Evolutionary conservation across 2,888 invertebrate species (phyloP).

Genomic region (Argynnis bischoffii): DNA sequence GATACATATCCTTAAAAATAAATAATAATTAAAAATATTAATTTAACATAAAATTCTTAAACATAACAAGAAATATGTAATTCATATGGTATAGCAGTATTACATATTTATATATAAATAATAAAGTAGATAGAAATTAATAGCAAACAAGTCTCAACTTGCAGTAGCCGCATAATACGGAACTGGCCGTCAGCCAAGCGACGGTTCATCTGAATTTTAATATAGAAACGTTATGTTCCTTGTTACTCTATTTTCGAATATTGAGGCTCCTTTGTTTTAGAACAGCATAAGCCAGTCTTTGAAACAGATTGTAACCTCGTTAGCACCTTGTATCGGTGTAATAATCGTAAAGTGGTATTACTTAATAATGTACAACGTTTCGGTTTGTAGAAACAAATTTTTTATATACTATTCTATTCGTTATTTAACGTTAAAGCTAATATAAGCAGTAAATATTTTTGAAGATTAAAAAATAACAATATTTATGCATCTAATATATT

Average conservation of each 20-base stretch:
- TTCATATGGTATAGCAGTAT: not conserved
- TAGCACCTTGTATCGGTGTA: conserved; percentile 26
- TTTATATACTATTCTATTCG: conserved; percentile 13
- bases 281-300: conserved; percentile 35
- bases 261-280: conserved; percentile 63
- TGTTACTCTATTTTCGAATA: conserved; percentile 64
- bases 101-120: not conserved
- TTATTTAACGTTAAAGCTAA: not conserved
- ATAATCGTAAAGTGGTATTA: conserved; percentile 36
- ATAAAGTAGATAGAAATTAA: conserved; percentile 1
- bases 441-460: conserved; percentile 3
- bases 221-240: conserved; percentile 65
- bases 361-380: conserved; percentile 24
- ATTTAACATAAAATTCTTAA: too few relatives aligned
- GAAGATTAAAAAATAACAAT: not conserved
- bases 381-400: conserved; percentile 17
- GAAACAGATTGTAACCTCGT: conserved; percentile 25
- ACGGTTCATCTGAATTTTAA: conserved; percentile 59
- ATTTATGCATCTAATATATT: not conserved
- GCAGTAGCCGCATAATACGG: conserved; percentile 30
- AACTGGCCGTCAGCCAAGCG: conserved; percentile 66
- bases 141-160: conserved; percentile 10
- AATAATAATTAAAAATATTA: too few relatives aligned
- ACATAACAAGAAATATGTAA: too few relatives aligned
- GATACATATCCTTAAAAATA: too few relatives aligned